These are phyloP conservation scores for Mormoops blainvillei DNA, from an alignment of 2,113 vertebrate genomes.

Conservation along the genomic window DNA sequence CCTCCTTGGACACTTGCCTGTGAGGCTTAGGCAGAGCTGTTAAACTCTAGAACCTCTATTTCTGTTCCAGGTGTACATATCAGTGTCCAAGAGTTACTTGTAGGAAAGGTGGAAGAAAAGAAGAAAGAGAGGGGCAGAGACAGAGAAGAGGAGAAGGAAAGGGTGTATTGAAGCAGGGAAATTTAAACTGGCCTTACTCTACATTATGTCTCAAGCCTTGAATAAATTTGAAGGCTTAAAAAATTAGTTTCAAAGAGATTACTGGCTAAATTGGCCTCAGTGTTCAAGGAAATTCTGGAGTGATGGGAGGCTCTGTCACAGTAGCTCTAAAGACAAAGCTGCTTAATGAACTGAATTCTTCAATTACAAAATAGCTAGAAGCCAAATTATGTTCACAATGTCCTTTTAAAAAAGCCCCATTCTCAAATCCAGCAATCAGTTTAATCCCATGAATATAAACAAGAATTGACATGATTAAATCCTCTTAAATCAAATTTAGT, in stretches of 20 bases:
- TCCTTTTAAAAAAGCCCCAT: not conserved
- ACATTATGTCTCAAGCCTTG: not conserved
- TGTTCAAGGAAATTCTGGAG: constrained; percentile 15
- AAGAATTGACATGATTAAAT: not conserved
- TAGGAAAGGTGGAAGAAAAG: not conserved
- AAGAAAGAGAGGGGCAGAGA: not conserved
- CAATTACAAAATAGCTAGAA: constrained; percentile 29
- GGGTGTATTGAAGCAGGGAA: not conserved
- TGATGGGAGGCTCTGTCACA: not conserved
- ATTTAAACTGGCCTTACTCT: not conserved
- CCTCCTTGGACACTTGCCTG: not conserved
- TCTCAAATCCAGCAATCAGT: not conserved
- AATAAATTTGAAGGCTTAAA: not conserved
- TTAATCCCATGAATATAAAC: constrained; percentile 22
- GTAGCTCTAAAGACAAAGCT: constrained; percentile 3
- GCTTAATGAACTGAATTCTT: constrained; percentile 32
- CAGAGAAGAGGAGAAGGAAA: not conserved
- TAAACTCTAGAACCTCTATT: not conserved
- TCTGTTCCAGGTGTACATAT: not conserved
- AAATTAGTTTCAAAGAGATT: not conserved
- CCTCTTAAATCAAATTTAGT: not conserved
- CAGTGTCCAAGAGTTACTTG: not conserved
- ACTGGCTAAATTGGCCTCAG: not conserved
- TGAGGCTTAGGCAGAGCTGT: not conserved
- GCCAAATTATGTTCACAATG: not conserved